Conservation (phyloP, 2,113 vertebrate genomes). For the Pipa parva region DNA sequence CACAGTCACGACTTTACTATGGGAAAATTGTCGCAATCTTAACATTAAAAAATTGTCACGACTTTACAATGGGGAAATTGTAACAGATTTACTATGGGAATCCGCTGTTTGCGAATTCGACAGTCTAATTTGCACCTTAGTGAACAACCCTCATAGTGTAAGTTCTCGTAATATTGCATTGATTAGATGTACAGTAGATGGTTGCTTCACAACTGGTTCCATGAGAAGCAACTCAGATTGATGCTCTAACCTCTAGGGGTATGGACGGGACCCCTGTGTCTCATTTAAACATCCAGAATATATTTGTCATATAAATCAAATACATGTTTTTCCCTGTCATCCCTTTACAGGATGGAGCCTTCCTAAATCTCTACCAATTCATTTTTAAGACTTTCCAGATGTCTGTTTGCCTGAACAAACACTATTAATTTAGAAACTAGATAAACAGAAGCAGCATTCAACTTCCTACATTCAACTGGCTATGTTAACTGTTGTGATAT, state of each 20-base stretch:
- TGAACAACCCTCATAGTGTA: no score
- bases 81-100: no score
- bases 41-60: no score
- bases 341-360: slow-evolving; percentile 45
- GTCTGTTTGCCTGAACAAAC: slow-evolving; percentile 26
- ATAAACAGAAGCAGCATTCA: slow-evolving; percentile 1
- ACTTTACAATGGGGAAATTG: no score
- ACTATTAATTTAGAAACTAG: not conserved
- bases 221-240: slow-evolving; percentile 54
- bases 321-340: slow-evolving; percentile 23
- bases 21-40: no score
- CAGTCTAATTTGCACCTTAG: no score
- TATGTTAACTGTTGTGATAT: no score
- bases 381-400: slow-evolving; percentile 51
- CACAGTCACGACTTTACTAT: no score
- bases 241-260: slow-evolving; percentile 64
- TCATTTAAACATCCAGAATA: slow-evolving; percentile 30
- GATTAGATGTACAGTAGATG: no score
- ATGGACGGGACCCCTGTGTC: not conserved
- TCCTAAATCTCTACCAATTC: slow-evolving; percentile 42
- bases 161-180: no score
- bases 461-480: not conserved
- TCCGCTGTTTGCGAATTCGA: no score
- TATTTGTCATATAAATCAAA: slow-evolving; percentile 39
- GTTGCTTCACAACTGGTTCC: not conserved